These are phyloP conservation scores for Urosaurus nigricauda DNA, from an alignment of 2,797 vertebrate genomes.

Conservation along the genomic window DNA sequence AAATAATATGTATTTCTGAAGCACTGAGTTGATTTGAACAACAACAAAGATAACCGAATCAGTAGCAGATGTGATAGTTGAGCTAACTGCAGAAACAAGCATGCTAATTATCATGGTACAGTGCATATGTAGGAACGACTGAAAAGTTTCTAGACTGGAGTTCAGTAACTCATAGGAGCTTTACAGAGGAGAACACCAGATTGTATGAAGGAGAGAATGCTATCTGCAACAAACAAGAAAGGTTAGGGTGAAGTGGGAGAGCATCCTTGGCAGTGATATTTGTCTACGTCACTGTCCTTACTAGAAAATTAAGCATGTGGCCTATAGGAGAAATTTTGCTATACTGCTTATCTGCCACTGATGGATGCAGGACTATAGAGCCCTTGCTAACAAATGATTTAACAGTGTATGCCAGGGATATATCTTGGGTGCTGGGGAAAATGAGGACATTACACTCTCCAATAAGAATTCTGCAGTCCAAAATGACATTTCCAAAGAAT, in stretches of 20 bases:
- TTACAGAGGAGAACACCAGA: neutral
- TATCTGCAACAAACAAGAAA: neutral
- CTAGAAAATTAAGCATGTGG: no score
- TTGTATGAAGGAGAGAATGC: neutral
- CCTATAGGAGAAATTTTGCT: neutral
- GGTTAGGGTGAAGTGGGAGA: neutral
- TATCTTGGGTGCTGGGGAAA: no score
- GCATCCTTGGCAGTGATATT: neutral
- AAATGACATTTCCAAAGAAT: no score
- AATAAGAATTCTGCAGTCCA: no score
- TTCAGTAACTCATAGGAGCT: neutral
- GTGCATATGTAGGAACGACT: neutral
- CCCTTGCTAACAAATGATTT: neutral
- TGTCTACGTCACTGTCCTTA: no score
- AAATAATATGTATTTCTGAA: neutral
- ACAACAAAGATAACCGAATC: neutral
- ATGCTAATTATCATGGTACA: neutral
- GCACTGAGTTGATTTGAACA: neutral
- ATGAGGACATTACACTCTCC: no score
- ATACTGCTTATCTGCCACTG: neutral
- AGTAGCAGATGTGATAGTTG: neutral
- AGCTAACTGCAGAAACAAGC: neutral
- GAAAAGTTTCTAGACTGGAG: neutral
- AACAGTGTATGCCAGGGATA: no score
- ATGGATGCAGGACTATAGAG: neutral